These are phyloP conservation scores for Buteo buteo DNA, from an alignment of 2,113 vertebrate species.

Conservation along the genomic window DNA sequence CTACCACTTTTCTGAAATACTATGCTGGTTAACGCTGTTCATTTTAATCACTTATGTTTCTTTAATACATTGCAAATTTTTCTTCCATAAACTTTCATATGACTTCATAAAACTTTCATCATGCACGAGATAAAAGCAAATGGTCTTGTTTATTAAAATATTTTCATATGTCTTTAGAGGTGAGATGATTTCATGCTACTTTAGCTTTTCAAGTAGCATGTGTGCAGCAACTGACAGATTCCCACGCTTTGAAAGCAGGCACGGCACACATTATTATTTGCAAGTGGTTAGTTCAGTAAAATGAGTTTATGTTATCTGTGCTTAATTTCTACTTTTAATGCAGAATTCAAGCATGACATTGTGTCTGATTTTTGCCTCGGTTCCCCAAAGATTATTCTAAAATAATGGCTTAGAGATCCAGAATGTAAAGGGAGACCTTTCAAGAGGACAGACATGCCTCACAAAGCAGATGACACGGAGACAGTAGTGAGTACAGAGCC, in stretches of 20 bases:
- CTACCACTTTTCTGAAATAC: background rate
- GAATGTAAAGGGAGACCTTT: background rate
- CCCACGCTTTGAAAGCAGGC: background rate
- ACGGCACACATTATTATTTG: background rate
- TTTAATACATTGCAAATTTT: background rate
- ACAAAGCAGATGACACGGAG: background rate
- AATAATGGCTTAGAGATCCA: background rate
- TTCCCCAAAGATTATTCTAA: background rate
- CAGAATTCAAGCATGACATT: background rate
- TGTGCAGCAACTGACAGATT: background rate
- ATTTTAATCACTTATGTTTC: background rate
- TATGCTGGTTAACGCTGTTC: background rate
- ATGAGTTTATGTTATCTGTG: background rate
- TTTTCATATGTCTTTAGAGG: background rate
- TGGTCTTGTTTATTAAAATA: background rate
- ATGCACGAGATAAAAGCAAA: background rate
- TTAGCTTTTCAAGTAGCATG: background rate
- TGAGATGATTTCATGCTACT: background rate
- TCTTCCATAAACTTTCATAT: background rate
- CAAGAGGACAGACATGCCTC: background rate
- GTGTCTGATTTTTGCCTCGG: background rate
- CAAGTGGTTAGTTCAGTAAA: background rate
- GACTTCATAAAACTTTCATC: background rate
- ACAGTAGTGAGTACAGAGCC: background rate
- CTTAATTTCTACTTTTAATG: background rate